Conservation (phyloP, 2,888 invertebrate species). For the Oscheius onirici region DNA sequence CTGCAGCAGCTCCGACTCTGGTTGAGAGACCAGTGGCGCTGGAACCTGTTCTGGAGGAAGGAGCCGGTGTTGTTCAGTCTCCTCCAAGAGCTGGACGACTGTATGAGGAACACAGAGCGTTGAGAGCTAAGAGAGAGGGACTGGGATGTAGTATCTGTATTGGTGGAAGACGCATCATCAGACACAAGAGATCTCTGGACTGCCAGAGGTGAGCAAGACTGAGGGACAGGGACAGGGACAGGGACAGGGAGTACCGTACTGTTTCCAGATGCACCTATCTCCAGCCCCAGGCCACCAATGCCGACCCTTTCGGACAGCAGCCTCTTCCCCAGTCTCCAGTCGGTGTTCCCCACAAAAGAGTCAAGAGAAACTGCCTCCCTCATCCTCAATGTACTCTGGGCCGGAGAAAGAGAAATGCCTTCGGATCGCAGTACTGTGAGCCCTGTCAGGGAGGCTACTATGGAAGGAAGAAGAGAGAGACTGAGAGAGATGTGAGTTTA, state of each 20-base stretch:
- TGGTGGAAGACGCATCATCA: conserved; percentile 45
- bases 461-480: conserved; percentile 61
- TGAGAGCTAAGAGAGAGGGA: conserved; percentile 45
- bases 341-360: conserved; percentile 44
- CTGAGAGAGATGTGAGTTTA: conserved; percentile 48
- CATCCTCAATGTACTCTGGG: conserved; percentile 59
- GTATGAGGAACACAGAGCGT: conserved; percentile 45
- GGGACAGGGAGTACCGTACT: no score
- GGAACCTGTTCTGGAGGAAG: background rate
- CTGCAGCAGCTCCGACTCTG: conserved; percentile 32
- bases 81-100: conserved; percentile 52
- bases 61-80: conserved; percentile 33
- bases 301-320: conserved; percentile 45
- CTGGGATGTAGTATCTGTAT: conserved; percentile 56
- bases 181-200: conserved; percentile 52
- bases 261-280: conserved; percentile 50
- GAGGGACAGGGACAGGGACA: background rate
- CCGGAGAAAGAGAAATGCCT: conserved; percentile 50
- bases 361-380: conserved; percentile 60
- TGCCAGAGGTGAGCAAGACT: conserved; percentile 43
- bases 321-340: conserved; percentile 39
- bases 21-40: background rate
- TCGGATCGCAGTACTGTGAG: conserved; percentile 63
- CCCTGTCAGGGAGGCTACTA: conserved; percentile 60
- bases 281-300: conserved; percentile 53